Evolutionary conservation across 2,797 vertebrate species (phyloP).

Genomic region (Harpagifer antarcticus): DNA sequence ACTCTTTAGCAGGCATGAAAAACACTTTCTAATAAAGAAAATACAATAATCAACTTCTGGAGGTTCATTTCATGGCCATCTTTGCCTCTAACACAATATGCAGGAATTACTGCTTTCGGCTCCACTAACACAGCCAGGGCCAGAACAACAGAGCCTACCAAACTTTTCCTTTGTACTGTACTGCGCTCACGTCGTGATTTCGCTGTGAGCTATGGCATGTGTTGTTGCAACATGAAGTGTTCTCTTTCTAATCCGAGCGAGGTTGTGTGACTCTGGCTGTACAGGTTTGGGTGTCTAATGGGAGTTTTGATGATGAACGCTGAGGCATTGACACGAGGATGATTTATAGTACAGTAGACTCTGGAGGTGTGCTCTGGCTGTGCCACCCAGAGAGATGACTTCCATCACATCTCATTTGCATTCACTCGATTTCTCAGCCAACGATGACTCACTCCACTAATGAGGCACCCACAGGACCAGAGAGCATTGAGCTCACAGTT

Average conservation of each 20-base stretch:
- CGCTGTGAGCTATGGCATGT: background rate
- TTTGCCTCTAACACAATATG: no score
- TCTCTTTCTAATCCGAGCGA: conserved; percentile 7
- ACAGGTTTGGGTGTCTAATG: conserved; percentile 34
- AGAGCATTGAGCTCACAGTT: conserved; percentile 34
- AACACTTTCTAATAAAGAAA: background rate
- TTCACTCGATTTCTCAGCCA: conserved; percentile 58
- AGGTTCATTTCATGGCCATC: no score
- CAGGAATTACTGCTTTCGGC: no score
- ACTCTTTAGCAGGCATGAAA: background rate
- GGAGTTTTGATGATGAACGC: conserved; percentile 48
- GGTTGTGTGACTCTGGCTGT: conserved; percentile 39
- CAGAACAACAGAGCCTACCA: conserved; percentile 3
- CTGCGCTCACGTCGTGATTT: background rate
- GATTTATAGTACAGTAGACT: conserved; percentile 64
- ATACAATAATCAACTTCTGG: no score
- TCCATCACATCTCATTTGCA: conserved; percentile 73
- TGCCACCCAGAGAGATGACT: conserved; percentile 59
- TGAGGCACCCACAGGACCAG: conserved; percentile 66
- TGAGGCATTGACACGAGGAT: conserved; percentile 49
- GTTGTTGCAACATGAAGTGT: background rate
- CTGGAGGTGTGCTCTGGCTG: conserved; percentile 45
- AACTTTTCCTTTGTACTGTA: background rate
- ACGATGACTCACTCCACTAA: conserved; percentile 72
- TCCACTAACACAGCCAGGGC: background rate